Evolutionary conservation across 2,113 vertebrate genomes (phyloP), one percentile per base, ranked within the genome.

Genomic region (Saccopteryx leptura): DNA sequence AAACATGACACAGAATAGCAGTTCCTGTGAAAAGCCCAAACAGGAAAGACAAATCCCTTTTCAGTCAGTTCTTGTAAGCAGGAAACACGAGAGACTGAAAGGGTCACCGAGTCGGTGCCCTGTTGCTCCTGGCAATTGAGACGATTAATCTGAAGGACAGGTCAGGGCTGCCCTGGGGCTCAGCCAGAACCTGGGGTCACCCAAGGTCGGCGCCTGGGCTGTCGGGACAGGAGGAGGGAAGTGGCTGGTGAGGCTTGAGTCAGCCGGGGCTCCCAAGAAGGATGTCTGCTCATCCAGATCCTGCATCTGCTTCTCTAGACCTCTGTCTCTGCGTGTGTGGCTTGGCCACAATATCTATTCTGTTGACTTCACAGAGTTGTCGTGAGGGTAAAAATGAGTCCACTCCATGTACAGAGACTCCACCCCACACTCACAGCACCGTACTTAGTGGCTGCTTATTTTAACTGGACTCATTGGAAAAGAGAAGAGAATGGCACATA

Each of bases 21-120:
- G 54, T 75, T 79, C 58, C 63, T 48, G n/a, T 33, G 84, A 79
- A 96, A 95, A 89, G 17, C 68, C 54, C 28, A 63, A 92, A 88
- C 52, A 74, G 79, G 66, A 39, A 74, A 69, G 91, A 81, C 81
- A 93, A 93, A 69, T 50, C 65, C 80, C 79, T 82, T 85, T 86
- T 75, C 33, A 60, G 52, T 83, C 24, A 50, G 60, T 79, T 87
- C 63, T 60, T 66, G n/a, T 92, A 79, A 54, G 52, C n/a, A 79
- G 88, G 88, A 91, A 82, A 91, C 79, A n/a, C 79, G 8, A 23
- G 82, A 81, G 56, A 82, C 26, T 14, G 56, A 66, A 66, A 92
- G 80, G 60, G 85, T 90, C 33, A 15, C 1, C 50, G n/a, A 33
- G 76, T 81, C 61, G 61, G 69, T n/a, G 65, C 95, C 48, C 88